These are phyloP conservation scores for Prunella strophiata DNA, from an alignment of 2,797 vertebrate genomes.

Conservation along the genomic window DNA sequence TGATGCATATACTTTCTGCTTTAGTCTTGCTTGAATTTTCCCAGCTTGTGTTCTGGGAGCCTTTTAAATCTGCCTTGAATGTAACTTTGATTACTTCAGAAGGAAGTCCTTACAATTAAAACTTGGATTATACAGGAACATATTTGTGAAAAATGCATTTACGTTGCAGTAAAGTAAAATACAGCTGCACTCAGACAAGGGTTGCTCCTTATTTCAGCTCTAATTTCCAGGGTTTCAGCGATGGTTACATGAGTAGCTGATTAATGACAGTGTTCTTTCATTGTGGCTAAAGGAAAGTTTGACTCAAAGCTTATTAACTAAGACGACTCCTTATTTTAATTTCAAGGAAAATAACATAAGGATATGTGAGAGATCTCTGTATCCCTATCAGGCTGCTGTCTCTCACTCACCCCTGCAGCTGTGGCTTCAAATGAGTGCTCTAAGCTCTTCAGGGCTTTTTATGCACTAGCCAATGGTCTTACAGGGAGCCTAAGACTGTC, in stretches of 20 bases:
- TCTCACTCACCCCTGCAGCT: neutral
- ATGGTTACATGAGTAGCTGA: neutral
- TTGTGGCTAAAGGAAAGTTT: neutral
- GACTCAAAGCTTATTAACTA: neutral
- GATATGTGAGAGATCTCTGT: neutral
- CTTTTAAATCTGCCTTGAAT: slow-evolving; percentile 15
- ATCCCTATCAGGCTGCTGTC: neutral
- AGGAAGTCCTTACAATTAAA: slow-evolving; percentile 20
- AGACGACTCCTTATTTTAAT: neutral
- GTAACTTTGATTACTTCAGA: slow-evolving; percentile 46
- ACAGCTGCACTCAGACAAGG: neutral
- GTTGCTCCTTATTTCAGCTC: neutral
- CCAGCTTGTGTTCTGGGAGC: neutral
- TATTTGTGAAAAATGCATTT: slow-evolving; percentile 39
- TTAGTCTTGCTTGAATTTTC: neutral
- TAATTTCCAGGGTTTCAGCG: slow-evolving; percentile 15
- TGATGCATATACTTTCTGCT: neutral
- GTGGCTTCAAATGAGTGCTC: neutral
- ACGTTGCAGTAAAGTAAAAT: neutral
- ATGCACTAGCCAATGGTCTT: neutral
- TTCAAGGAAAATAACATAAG: neutral
- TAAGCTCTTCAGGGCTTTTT: neutral
- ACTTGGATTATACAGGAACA: neutral
- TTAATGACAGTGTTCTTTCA: neutral
- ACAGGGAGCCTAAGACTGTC: neutral